Base-by-base conservation (phyloP, 2,888 invertebrate genomes). In the Choreutis nemorana region DNA sequence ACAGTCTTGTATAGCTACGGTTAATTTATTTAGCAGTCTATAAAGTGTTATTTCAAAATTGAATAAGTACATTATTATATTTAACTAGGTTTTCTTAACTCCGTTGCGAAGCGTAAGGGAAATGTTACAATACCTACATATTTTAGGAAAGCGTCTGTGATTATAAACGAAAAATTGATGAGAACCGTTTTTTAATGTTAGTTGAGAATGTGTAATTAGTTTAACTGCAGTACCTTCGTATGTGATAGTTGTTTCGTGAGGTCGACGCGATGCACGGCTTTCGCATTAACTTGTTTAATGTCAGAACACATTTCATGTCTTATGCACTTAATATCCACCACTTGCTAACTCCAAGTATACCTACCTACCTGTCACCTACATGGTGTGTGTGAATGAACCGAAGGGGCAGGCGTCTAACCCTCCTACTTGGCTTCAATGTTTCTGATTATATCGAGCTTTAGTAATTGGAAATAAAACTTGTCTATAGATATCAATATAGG, bases 131-230 rank as follows among this genome's bases (percentile, higher is more conserved):
- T 66, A n/a, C n/a, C n/a, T n/a, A 70, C 70, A 75, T 75, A 73
- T 65, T 71, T 70, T 75, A 75, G 72, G 70, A 77, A 78, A 78
- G 72, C 73, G 77, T 77, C 77, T 78, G 77, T 77, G 77, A 78
- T 78, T 73, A 71, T 73, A 66, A 75, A 70, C 62, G 72, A 73
- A 72, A 75, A 73, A 61, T 71, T 68, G 67, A 65, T 61, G 67
- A 62, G 63, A 70, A 61, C 62, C 57, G 59, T 71, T 68, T 57
- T 24, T 60, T 61, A 61, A 58, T 63, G 55, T 66, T 61, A 67
- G 63, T 59, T 56, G 52, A 55, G 60, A 65, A 52, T 62, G 55
- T 26, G 26, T 31, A 36, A 50, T 47, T 68, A 71, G 64, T 57
- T 58, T 46, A 55, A 60, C 48, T 44, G 38, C 38, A 39, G 44